Evolutionary conservation across 1,140 invertebrate species (phyloP).

Genomic region (Drosophila guanche): DNA sequence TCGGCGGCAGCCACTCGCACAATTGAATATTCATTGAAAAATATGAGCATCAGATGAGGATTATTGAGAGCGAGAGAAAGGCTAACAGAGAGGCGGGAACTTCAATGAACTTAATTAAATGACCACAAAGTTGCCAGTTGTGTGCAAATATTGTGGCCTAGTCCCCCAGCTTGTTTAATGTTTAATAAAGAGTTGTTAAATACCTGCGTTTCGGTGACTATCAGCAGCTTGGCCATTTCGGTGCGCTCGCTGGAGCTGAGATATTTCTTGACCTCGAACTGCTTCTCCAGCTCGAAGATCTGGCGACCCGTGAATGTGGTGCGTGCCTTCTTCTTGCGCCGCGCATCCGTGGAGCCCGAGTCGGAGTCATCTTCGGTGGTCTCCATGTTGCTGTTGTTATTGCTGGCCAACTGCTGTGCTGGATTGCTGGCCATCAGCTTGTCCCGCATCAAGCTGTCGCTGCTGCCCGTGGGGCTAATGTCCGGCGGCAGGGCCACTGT

Average conservation of each 20-base stretch:
- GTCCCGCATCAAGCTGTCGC: slow-evolving; percentile 73
- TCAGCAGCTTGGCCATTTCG: slow-evolving; percentile 96
- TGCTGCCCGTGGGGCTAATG: slow-evolving; percentile 71
- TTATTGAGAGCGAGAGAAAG: slow-evolving; percentile 25
- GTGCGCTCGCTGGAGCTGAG: slow-evolving; percentile 96
- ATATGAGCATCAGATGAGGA: slow-evolving; percentile 26
- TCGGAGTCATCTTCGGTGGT: slow-evolving; percentile 86
- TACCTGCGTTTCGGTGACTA: slow-evolving; percentile 98
- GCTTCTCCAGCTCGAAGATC: slow-evolving; percentile 97
- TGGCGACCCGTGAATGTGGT: slow-evolving; percentile 97
- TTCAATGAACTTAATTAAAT: slow-evolving; percentile 40
- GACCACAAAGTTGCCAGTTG: slow-evolving; percentile 17
- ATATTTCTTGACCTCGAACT: slow-evolving; percentile 98
- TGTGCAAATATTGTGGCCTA: slow-evolving; percentile 6
- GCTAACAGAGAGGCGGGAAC: slow-evolving; percentile 10
- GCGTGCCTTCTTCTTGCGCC: slow-evolving; percentile 96
- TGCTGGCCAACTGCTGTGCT: slow-evolving; percentile 37
- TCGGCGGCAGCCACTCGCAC: slow-evolving; percentile 5
- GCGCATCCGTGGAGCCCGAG: slow-evolving; percentile 86
- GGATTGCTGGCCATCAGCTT: slow-evolving; percentile 44
- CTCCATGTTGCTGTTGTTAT: slow-evolving; percentile 64
- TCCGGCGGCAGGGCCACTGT: slow-evolving; percentile 55
- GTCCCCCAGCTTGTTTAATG: slow-evolving; percentile 9
- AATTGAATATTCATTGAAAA: slow-evolving; percentile 36
- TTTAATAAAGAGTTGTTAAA: neutral